These are phyloP conservation scores for Cenopis cana DNA, from an alignment of 2,888 invertebrate species.

Conservation along the genomic window DNA sequence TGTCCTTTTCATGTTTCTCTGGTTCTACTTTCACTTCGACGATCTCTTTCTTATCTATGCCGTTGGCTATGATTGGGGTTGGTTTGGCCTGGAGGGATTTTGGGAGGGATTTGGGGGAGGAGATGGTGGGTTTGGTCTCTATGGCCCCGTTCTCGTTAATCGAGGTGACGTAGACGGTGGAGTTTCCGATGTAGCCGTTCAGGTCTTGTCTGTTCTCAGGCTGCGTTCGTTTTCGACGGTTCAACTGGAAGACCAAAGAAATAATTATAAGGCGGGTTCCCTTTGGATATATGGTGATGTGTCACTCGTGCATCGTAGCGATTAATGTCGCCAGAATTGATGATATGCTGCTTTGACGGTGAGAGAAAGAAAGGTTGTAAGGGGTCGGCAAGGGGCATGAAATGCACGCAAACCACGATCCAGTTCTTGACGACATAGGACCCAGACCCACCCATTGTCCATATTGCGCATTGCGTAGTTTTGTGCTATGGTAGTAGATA, in stretches of 20 bases:
- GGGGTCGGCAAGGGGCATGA: too few relatives aligned
- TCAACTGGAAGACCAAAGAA: constrained; percentile 86
- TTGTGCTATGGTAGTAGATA: too few relatives aligned
- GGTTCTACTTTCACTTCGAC: constrained; percentile 63
- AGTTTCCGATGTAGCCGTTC: constrained; percentile 93
- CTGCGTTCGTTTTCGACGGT: constrained; percentile 85
- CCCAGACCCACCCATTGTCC: too few relatives aligned
- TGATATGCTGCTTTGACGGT: too few relatives aligned
- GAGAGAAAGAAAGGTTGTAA: too few relatives aligned
- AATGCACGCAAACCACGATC: too few relatives aligned
- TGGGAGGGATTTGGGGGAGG: constrained; percentile 77
- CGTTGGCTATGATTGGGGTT: constrained; percentile 77
- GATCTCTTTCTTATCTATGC: constrained; percentile 64
- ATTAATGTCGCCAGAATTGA: too few relatives aligned
- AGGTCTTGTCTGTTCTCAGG: constrained; percentile 85
- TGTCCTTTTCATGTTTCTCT: constrained; percentile 76
- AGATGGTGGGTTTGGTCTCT: constrained; percentile 78
- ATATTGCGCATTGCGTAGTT: too few relatives aligned
- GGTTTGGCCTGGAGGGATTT: constrained; percentile 79
- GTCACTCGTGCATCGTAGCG: too few relatives aligned
- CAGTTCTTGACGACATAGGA: too few relatives aligned
- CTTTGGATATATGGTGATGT: too few relatives aligned
- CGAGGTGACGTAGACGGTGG: constrained; percentile 93
- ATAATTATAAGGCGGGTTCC: constrained; percentile 75
- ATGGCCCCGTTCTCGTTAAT: constrained; percentile 84